Percentiles rank a stretch among this genome's conserved stretches.
These are phyloP conservation scores for Stenodema calcarata DNA, from an alignment of 2,888 invertebrate species.

Conservation along the genomic window DNA sequence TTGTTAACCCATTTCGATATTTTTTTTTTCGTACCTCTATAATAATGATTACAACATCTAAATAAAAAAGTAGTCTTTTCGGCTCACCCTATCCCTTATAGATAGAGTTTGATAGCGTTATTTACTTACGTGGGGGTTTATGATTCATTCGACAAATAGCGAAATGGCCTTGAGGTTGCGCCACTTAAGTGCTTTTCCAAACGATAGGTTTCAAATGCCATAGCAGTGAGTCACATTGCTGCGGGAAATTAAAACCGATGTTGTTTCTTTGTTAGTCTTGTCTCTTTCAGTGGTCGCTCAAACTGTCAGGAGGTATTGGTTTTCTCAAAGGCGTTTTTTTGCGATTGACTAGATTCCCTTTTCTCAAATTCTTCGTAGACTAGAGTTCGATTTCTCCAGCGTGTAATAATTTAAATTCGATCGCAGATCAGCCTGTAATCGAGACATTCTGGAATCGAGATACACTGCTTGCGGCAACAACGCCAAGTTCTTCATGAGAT, in stretches of 20 bases:
- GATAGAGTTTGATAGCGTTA: not conserved
- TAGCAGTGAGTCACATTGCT: not conserved
- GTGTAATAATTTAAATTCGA: not conserved
- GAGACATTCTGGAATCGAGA: too few species aligned
- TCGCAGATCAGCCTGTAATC: too few species aligned
- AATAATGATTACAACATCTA: too few species aligned
- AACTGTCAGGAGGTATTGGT: not conserved
- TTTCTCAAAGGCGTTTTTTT: not conserved
- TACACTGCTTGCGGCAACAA: too few species aligned
- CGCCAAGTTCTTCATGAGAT: too few species aligned
- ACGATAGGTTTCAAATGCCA: not conserved
- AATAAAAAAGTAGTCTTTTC: too few species aligned
- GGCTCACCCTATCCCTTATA: not conserved
- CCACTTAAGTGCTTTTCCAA: slow-evolving; percentile 4
- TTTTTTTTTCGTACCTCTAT: too few species aligned
- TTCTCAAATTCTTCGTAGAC: not conserved
- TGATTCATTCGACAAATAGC: slow-evolving; percentile 23
- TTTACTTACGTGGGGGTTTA: not conserved
- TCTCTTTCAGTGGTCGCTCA: not conserved
- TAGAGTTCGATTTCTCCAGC: not conserved
- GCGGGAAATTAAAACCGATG: not conserved
- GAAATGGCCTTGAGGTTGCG: slow-evolving; percentile 12
- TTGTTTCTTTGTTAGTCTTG: not conserved
- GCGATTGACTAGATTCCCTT: not conserved
- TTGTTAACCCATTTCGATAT: too few species aligned